Evolutionary conservation across 2,797 vertebrate species (phyloP), one percentile per base, ranked within the genome.

Genomic region (Benthosema pterotum): DNA sequence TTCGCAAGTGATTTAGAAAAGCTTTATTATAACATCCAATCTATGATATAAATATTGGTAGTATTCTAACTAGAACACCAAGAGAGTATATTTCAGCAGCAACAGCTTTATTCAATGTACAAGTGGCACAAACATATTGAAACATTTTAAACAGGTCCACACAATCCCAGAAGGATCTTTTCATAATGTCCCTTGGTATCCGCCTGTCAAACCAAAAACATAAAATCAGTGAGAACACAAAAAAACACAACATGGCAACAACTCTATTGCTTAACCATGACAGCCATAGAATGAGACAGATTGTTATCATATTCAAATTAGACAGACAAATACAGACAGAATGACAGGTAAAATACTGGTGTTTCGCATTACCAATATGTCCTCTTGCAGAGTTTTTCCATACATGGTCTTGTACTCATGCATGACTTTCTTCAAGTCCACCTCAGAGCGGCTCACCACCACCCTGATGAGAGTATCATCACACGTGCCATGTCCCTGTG

Each of bases 381-480:
- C 90, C 53, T 97, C 93, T 70, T 90, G 86, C 11, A 97, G 83
- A 12, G 85, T 79, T 25, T 43, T 58, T 2, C 87, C 82, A 28
- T 94, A 97, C 80, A 94, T 72, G 22, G 57, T 85, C 71, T 85
- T 90, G 78, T 97, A 98, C 59, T 91, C 93, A 3, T 82, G 83
- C 55, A 94, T 83, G 48, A 99, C 94, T 52, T 94, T 94, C 71
- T 94, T 91, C 88, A 98, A 90, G 83, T 98, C 96, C 0, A 94
- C 52, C 83, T 98, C 96, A 12, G 96, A 96, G 45, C 95, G 95
- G 0, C 94, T 95, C 79, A 97, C 94, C 87, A 97, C 88, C 57
- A 98, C 81, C 74, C 96, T 91, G 80, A 91, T 96, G 62, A 98
- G 73, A 0, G 85, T 79, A 16, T 88, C 75, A 61, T 94, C 88